Percentiles rank a stretch among this genome's conserved stretches.
phyloP scores from a whole-genome alignment of 1,140 invertebrate species.

The Archivesica marissinica region DNA sequence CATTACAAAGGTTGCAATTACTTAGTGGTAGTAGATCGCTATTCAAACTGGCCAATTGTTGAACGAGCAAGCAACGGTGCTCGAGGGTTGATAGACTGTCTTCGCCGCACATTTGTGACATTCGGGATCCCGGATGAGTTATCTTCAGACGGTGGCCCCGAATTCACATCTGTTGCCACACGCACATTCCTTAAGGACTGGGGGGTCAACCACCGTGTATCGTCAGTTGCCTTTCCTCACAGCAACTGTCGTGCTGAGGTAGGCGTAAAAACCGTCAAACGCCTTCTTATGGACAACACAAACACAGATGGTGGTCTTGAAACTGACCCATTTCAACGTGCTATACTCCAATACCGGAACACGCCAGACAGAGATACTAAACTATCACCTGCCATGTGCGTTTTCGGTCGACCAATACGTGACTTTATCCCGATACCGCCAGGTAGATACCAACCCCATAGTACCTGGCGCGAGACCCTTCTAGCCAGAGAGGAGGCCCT shows the following conservation, averaged over 20 bases:
- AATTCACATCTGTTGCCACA: conserved; percentile 62
- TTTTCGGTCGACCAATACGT: conserved; percentile 33
- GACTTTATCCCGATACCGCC: conserved; percentile 60
- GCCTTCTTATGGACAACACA: conserved; percentile 48
- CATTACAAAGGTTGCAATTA: conserved; percentile 61
- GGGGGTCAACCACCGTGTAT: conserved; percentile 64
- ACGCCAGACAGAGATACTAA: conserved; percentile 56
- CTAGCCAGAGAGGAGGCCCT: conserved; percentile 53
- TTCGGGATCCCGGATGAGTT: conserved; percentile 64
- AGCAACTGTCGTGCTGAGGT: conserved; percentile 65
- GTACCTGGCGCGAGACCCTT: conserved; percentile 57
- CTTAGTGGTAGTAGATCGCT: conserved; percentile 60
- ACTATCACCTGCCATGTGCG: conserved; percentile 58
- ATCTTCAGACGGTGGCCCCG: conserved; percentile 57
- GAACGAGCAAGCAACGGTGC: conserved; percentile 46
- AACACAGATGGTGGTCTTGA: conserved; percentile 52
- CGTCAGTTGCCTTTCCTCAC: conserved; percentile 65
- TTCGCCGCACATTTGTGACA: conserved; percentile 59
- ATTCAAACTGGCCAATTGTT: conserved; percentile 55
- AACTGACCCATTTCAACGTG: conserved; percentile 58
- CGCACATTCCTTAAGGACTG: conserved; percentile 49
- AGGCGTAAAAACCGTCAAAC: conserved; percentile 67
- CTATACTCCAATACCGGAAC: conserved; percentile 66
- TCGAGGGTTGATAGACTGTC: conserved; percentile 47
- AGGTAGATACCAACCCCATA: conserved; percentile 56